These are phyloP conservation scores for Drosophila miranda DNA, from an alignment of 1,140 invertebrate genomes.

Conservation along the genomic window DNA sequence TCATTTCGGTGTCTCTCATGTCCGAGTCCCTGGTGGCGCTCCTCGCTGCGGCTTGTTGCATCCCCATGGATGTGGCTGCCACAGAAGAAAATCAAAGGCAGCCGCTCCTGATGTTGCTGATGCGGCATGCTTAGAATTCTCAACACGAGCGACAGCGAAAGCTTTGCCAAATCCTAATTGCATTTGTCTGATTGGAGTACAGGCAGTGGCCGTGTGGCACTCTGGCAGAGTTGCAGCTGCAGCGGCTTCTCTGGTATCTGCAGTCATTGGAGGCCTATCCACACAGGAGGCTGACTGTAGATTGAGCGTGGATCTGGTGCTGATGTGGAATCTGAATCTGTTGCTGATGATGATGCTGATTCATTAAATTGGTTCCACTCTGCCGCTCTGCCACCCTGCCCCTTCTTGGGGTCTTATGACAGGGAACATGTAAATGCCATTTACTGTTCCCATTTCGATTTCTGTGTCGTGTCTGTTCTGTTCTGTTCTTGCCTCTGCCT, in stretches of 20 bases:
- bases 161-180: slow-evolving; percentile 73
- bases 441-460: slow-evolving; percentile 65
- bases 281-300: slow-evolving; percentile 1
- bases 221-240: neutral
- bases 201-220: slow-evolving; percentile 9
- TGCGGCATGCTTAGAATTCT: slow-evolving; percentile 59
- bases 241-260: slow-evolving; percentile 33
- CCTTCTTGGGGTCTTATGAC: slow-evolving; percentile 63
- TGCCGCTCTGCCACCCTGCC: neutral
- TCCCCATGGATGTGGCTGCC: slow-evolving; percentile 9
- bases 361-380: slow-evolving; percentile 60
- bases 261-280: slow-evolving; percentile 42
- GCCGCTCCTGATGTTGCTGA: slow-evolving; percentile 12
- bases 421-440: slow-evolving; percentile 78
- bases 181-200: slow-evolving; percentile 74
- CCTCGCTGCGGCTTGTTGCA: slow-evolving; percentile 37
- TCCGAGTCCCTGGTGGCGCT: slow-evolving; percentile 41
- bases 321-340: slow-evolving; percentile 18
- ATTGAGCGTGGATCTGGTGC: neutral
- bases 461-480: slow-evolving; percentile 14
- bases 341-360: slow-evolving; percentile 53
- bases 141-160: slow-evolving; percentile 40
- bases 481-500: slow-evolving; percentile 11
- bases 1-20: slow-evolving; percentile 53
- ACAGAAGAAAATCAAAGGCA: slow-evolving; percentile 25